Percentiles rank a stretch among this genome's conserved stretches.
Conservation (phyloP, 1,140 invertebrate genomes). For the Venustaconcha ellipsiformis region DNA sequence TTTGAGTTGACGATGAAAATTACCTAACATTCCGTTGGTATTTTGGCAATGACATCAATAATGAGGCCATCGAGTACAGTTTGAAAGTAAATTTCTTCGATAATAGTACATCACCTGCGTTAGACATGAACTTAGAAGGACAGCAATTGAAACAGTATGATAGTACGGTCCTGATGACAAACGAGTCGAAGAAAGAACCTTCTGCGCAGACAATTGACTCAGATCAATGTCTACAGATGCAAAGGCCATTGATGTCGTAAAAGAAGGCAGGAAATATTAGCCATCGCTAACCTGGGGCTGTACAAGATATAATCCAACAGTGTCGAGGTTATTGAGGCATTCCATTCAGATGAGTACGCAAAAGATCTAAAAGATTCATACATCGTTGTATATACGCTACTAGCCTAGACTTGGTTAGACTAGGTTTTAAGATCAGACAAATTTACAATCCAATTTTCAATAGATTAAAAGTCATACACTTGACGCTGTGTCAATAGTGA, state of each 20-base stretch:
- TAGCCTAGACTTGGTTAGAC: slow-evolving; percentile 21
- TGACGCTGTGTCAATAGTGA: slow-evolving; percentile 38
- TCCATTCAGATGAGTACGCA: slow-evolving; percentile 17
- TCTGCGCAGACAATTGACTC: slow-evolving; percentile 35
- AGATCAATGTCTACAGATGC: slow-evolving; percentile 8
- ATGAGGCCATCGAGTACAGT: slow-evolving; percentile 12
- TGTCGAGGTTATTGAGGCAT: slow-evolving; percentile 14
- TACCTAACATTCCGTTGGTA: slow-evolving; percentile 15
- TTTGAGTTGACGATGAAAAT: slow-evolving; percentile 4
- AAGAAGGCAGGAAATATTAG: slow-evolving; percentile 14
- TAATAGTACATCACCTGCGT: slow-evolving; percentile 22
- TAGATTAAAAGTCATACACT: slow-evolving; percentile 22
- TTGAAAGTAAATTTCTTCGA: slow-evolving; percentile 19
- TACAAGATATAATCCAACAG: slow-evolving; percentile 34
- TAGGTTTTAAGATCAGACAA: slow-evolving; percentile 28
- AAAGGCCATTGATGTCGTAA: slow-evolving; percentile 11
- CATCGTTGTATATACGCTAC: slow-evolving; percentile 13
- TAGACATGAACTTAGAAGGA: slow-evolving; percentile 19
- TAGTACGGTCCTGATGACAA: slow-evolving; percentile 3
- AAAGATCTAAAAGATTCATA: slow-evolving; percentile 13
- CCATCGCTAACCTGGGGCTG: slow-evolving; percentile 8
- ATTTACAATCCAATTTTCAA: slow-evolving; percentile 22
- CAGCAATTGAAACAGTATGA: not conserved
- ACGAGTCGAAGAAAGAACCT: slow-evolving; percentile 15
- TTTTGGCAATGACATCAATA: slow-evolving; percentile 5